Evolutionary conservation across 2,113 vertebrate species (phyloP).

Genomic region (Psittacula cyanocephala): DNA sequence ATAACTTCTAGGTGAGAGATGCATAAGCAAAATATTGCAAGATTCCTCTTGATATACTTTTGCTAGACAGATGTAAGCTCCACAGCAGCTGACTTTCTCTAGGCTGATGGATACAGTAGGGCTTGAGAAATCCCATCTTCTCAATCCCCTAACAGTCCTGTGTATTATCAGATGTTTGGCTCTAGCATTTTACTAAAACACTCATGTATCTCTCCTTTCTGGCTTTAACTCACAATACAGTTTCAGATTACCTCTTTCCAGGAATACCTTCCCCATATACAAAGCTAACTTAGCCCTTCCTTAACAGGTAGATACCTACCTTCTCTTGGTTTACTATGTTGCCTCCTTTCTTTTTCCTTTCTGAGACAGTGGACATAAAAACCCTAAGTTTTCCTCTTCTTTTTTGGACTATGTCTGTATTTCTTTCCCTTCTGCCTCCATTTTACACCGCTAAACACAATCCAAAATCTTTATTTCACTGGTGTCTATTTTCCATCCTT

Average conservation of each 20-base stretch:
- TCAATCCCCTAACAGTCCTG: not conserved
- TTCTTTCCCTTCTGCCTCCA: not conserved
- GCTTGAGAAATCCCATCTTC: not conserved
- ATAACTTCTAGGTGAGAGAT: not conserved
- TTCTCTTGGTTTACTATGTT: not conserved
- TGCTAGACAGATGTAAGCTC: not conserved
- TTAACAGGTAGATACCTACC: not conserved
- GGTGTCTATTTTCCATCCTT: not conserved
- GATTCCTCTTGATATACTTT: not conserved
- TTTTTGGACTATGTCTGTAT: not conserved
- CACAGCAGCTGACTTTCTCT: not conserved
- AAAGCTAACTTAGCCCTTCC: not conserved
- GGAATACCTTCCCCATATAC: not conserved
- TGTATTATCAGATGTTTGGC: not conserved
- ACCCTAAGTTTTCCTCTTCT: not conserved
- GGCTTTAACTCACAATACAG: not conserved
- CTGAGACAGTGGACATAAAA: not conserved
- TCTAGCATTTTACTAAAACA: not conserved
- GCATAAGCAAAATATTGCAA: not conserved
- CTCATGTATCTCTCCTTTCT: not conserved
- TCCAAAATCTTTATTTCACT: not conserved
- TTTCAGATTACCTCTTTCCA: not conserved
- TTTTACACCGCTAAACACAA: not conserved
- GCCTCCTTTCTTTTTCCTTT: not conserved
- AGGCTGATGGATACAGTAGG: not conserved